Percentiles rank a stretch among this genome's conserved stretches.
These are phyloP conservation scores for Falcaria lacertinaria DNA, from an alignment of 2,888 invertebrate genomes.

Conservation along the genomic window DNA sequence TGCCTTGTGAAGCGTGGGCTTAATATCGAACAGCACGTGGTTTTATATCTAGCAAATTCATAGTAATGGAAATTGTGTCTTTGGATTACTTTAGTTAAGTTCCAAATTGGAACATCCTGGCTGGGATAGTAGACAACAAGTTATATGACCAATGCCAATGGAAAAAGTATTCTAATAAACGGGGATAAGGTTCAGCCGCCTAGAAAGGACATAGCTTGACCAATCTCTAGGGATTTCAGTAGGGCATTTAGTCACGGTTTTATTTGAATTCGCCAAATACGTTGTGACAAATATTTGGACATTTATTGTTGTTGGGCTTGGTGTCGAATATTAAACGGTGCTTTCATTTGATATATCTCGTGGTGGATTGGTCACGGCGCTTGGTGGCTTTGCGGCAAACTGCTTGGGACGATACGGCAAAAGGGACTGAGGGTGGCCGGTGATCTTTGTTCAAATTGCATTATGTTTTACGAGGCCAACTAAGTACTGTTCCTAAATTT, in stretches of 20 bases:
- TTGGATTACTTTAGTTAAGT: not conserved
- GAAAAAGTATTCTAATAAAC: conserved; percentile 23
- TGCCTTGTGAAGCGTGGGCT: conserved; percentile 5
- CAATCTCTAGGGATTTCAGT: conserved; percentile 65
- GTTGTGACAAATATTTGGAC: conserved; percentile 77
- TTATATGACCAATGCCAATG: conserved; percentile 24
- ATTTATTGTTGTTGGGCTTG: conserved; percentile 63
- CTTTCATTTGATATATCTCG: conserved; percentile 53
- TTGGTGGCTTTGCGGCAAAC: conserved; percentile 42
- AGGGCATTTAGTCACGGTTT: conserved; percentile 72
- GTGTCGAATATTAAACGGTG: conserved; percentile 71
- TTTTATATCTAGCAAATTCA: not conserved
- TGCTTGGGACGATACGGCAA: conserved; percentile 20
- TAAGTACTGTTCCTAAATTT: too few species aligned
- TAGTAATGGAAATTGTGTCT: not conserved
- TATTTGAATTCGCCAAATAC: conserved; percentile 72
- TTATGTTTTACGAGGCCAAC: too few species aligned
- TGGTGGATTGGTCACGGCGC: conserved; percentile 54
- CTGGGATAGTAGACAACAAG: conserved; percentile 1
- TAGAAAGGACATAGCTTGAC: conserved; percentile 43
- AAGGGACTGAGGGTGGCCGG: not conserved
- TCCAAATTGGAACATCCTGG: conserved; percentile 1
- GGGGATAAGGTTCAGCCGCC: conserved; percentile 19
- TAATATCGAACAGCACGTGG: not conserved
- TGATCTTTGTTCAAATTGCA: not conserved